Percentiles rank a stretch among this genome's conserved stretches.
Evolutionary conservation across 2,797 vertebrate genomes (phyloP).

Genomic region (Peromyscus eremicus): DNA sequence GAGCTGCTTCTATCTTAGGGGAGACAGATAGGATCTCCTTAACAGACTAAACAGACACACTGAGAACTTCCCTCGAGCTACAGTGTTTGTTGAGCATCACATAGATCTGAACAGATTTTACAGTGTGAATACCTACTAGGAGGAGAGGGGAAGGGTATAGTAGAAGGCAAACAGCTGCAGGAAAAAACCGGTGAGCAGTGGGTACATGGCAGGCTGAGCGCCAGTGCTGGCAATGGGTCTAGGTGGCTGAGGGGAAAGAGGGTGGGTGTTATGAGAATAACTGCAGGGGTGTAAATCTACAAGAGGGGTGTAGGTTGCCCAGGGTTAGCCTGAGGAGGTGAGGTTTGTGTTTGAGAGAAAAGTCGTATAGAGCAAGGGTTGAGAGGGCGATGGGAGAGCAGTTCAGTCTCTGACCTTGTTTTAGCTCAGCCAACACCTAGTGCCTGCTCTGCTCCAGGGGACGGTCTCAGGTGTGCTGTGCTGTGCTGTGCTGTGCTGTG

Average conservation of each 20-base stretch:
- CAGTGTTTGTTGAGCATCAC: neutral
- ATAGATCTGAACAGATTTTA: neutral
- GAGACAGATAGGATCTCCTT: neutral
- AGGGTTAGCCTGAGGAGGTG: neutral
- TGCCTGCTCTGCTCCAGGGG: neutral
- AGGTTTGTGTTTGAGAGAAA: neutral
- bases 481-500: too few species aligned
- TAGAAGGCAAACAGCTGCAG: neutral
- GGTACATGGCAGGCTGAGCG: fast-evolving
- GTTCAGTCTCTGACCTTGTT: neutral
- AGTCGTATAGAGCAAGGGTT: neutral
- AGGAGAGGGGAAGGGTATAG: fast-evolving
- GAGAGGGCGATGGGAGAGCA: neutral
- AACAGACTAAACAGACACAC: neutral
- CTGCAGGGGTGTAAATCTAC: neutral
- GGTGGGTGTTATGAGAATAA: neutral
- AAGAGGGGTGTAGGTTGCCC: neutral
- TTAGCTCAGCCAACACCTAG: neutral
- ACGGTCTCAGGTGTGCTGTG: neutral
- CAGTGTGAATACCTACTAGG: neutral
- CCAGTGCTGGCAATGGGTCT: neutral
- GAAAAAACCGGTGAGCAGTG: neutral
- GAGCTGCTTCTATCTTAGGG: neutral
- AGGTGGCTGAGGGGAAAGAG: neutral
- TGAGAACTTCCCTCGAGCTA: neutral